Conservation (phyloP, 2,888 invertebrate species). For the Oxyteleia sp. region DNA sequence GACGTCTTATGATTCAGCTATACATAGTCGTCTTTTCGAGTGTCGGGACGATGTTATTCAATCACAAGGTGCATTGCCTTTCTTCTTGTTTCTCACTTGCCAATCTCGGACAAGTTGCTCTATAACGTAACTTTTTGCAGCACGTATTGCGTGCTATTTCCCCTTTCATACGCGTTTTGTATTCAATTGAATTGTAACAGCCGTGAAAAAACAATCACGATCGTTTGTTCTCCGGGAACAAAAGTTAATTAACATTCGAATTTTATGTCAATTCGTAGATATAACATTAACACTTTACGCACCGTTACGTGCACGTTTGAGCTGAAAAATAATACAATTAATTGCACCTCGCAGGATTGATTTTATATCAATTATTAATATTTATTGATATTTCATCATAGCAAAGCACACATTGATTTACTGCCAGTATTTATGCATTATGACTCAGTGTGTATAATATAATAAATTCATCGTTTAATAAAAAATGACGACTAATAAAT, state of each 20-base stretch:
- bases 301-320: background rate
- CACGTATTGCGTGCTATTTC: constrained; percentile 35
- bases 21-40: constrained; percentile 78
- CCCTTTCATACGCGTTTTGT: constrained; percentile 46
- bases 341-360: constrained; percentile 21
- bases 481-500: constrained; percentile 51
- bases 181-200: constrained; percentile 55
- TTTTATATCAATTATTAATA: constrained; percentile 42
- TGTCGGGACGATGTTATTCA: constrained; percentile 78
- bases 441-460: constrained; percentile 9
- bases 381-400: constrained; percentile 54
- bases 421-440: constrained; percentile 32
- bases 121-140: constrained; percentile 45
- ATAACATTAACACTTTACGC: background rate
- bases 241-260: constrained; percentile 66
- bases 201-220: constrained; percentile 59
- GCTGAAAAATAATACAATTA: constrained; percentile 45
- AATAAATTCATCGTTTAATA: constrained; percentile 33
- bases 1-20: constrained; percentile 79
- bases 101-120: constrained; percentile 67
- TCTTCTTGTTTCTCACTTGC: constrained; percentile 75
- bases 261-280: constrained; percentile 48
- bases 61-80: constrained; percentile 83
- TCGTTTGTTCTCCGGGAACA: constrained; percentile 41
- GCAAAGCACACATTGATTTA: constrained; percentile 34